Base-by-base conservation (phyloP, 2,888 invertebrate genomes). In the Seira ritae region DNA sequence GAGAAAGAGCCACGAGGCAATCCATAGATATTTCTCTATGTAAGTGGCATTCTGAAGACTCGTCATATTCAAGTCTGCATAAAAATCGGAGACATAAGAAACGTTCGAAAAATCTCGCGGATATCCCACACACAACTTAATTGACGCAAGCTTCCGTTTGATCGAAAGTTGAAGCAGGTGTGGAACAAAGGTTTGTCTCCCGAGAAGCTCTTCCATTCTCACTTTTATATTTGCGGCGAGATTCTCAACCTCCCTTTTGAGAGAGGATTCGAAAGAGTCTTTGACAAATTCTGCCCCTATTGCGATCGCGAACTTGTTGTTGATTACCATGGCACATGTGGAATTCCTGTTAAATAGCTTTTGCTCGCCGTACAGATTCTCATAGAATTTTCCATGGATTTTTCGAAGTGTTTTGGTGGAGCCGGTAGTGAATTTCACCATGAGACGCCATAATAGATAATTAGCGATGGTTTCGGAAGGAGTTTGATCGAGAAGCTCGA, bases 101-200 rank as follows among this genome's bases (percentile, higher is more conserved):
- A 17, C 0, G 46, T 85, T 86, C 0, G 55, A 23, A 17, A 86
- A 83, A 10, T 75, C 42, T 20, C 72, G 72, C 10, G 86, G 86
- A 42, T 80, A 86, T n/a, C 86, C 86, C 6, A 86, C 85, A 19
- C 86, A 86, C 17, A 78, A 62, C 67, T 85, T 84, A 3, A 86
- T 75, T 0, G 42, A 71, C n/a, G 62, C 19, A 10, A 86, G 70
- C 60, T 84, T 85, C 23, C 76, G 42, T 17, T 55, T 31, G n/a
- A 85, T 80, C n/a, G 80, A 74, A 10, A 80, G 10, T 24, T 80
- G 83, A 19, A 86, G 72, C n/a, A 78, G 17, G 4, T 50, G 78
- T 19, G 84, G 84, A 1, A 85, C 68, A 19, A 84, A 76, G 12
- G 68, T 19, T 20, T 83, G 79, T n/a, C 60, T 74, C 6, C 67